Percentiles rank a stretch among this genome's conserved stretches.
Evolutionary conservation across 2,797 vertebrate genomes (phyloP).

Genomic region (Bradypodion ventrale): DNA sequence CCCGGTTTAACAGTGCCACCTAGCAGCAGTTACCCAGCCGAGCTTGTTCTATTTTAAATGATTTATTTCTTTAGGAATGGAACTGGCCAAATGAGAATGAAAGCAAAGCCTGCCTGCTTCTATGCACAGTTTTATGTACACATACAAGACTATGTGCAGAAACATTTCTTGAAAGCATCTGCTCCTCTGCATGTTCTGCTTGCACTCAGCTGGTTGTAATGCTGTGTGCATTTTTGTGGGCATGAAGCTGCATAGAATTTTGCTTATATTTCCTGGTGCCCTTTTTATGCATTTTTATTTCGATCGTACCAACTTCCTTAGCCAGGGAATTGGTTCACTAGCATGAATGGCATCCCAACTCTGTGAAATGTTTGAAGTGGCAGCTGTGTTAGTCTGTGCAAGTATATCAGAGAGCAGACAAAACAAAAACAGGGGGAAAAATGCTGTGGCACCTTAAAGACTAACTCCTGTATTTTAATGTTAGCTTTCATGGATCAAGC

Average conservation of each 20-base stretch:
- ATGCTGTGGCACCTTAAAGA: too few species aligned
- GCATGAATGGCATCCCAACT: background rate
- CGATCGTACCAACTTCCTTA: background rate
- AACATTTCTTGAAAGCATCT: background rate
- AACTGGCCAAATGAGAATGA: background rate
- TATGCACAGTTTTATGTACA: background rate
- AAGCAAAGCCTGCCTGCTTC: background rate
- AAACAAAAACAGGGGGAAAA: too few species aligned
- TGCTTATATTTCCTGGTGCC: background rate
- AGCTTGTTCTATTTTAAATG: too few species aligned
- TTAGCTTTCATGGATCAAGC: too few species aligned
- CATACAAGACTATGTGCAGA: too few species aligned
- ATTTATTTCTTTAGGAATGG: background rate
- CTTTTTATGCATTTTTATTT: background rate
- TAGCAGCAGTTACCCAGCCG: background rate
- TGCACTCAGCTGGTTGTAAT: background rate
- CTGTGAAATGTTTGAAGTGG: too few species aligned
- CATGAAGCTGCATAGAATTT: background rate
- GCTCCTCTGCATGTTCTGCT: background rate
- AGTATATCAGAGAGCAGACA: too few species aligned
- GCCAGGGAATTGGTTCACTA: background rate
- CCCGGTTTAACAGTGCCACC: slow-evolving; percentile 14
- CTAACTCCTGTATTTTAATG: too few species aligned
- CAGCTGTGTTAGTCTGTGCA: too few species aligned
- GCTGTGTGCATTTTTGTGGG: background rate